phyloP scores from a whole-genome alignment of 2,113 vertebrate genomes.

The Forbesichthys agassizii region DNA sequence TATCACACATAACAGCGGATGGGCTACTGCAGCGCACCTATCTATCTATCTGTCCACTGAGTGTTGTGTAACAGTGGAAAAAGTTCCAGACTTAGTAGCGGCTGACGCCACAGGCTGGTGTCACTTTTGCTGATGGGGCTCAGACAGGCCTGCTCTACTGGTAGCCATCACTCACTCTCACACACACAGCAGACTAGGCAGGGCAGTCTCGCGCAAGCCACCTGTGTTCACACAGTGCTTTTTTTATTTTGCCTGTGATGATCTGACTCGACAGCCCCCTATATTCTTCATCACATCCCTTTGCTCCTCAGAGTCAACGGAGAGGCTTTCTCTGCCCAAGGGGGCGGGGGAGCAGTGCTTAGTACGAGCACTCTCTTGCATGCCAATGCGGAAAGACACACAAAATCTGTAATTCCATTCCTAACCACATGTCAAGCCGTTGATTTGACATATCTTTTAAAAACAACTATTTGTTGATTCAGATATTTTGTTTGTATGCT shows the following conservation, averaged over 20 bases:
- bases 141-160: slow-evolving; percentile 52
- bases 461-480: not conserved
- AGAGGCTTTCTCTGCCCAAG: not conserved
- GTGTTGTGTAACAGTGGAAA: not conserved
- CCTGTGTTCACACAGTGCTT: slow-evolving; percentile 49
- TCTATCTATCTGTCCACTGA: not conserved
- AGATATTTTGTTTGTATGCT: not conserved
- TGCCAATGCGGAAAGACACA: slow-evolving; percentile 19
- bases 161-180: slow-evolving; percentile 65
- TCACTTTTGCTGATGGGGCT: slow-evolving; percentile 57
- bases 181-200: slow-evolving; percentile 45
- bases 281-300: slow-evolving; percentile 30
- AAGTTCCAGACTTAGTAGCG: no score
- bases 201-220: slow-evolving; percentile 46
- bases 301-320: slow-evolving; percentile 10
- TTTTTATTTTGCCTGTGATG: slow-evolving; percentile 15
- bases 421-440: not conserved
- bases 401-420: slow-evolving; percentile 1
- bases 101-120: slow-evolving; percentile 33
- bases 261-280: slow-evolving; percentile 33
- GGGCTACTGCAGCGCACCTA: no score
- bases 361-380: not conserved
- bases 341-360: slow-evolving; percentile 2
- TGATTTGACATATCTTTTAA: not conserved
- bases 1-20: no score